Conservation (phyloP, 2,113 vertebrate species). For the Pelmatolapia mariae region DNA sequence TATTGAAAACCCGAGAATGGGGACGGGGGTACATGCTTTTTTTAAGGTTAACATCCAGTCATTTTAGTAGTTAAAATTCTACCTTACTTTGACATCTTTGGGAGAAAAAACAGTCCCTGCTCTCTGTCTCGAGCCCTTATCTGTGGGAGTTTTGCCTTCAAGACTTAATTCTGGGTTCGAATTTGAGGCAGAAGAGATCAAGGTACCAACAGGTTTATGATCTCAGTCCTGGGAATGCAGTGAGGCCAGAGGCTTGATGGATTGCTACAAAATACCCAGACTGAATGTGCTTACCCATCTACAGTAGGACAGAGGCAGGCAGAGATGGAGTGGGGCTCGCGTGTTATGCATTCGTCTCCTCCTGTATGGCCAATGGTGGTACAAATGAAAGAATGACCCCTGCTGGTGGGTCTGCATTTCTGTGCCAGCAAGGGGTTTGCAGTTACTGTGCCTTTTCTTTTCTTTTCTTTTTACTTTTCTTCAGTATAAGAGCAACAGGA, state of each 20-base stretch:
- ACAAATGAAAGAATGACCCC: slow-evolving; percentile 53
- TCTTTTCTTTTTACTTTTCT: not conserved
- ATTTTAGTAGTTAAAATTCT: not conserved
- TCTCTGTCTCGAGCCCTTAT: not conserved
- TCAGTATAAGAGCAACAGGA: not conserved
- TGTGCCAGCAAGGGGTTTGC: slow-evolving; percentile 2
- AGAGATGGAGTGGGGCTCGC: not conserved
- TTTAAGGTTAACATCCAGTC: not conserved
- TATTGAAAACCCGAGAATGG: not conserved
- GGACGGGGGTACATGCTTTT: not conserved
- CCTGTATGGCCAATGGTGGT: not conserved
- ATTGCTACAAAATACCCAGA: slow-evolving; percentile 1
- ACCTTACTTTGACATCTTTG: not conserved
- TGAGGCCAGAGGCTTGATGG: slow-evolving; percentile 12
- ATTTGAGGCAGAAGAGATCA: slow-evolving; percentile 29
- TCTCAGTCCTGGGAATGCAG: slow-evolving; percentile 4
- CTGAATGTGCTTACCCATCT: slow-evolving; percentile 22
- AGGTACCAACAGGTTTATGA: slow-evolving; percentile 31
- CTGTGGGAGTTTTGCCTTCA: not conserved
- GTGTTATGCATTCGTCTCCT: not conserved
- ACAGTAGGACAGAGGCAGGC: not conserved
- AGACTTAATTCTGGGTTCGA: slow-evolving; percentile 16
- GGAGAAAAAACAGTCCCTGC: not conserved
- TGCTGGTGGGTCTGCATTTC: slow-evolving; percentile 35
- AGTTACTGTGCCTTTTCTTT: not conserved